Percentiles rank a stretch among this genome's conserved stretches.
phyloP scores from a whole-genome alignment of 2,113 vertebrate genomes.

The Aegypius monachus region DNA sequence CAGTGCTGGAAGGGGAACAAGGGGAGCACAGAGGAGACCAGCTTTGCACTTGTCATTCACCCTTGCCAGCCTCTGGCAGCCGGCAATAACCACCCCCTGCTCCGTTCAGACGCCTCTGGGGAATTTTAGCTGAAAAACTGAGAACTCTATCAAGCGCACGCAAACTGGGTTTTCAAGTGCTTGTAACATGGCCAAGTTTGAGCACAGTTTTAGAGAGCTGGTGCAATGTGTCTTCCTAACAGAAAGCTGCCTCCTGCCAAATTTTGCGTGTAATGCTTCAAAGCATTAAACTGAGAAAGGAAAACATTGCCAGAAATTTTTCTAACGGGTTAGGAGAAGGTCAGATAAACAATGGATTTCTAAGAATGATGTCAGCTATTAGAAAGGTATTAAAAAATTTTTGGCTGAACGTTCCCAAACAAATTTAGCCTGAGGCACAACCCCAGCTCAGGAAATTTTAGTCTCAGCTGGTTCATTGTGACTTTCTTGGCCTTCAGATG shows the following conservation, averaged over 20 bases:
- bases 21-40: not conserved
- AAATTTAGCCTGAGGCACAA: not conserved
- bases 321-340: not conserved
- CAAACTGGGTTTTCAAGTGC: not conserved
- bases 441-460: not conserved
- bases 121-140: not conserved
- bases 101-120: not conserved
- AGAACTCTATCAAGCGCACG: not conserved
- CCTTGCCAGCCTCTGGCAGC: not conserved
- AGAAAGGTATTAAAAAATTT: not conserved
- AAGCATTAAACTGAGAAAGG: conserved; percentile 16
- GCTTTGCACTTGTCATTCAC: not conserved
- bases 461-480: not conserved
- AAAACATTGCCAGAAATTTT: conserved; percentile 19
- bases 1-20: not conserved
- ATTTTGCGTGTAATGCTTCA: not conserved
- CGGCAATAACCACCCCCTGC: not conserved
- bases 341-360: conserved; percentile 41
- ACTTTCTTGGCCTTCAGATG: conserved; percentile 24
- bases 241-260: conserved; percentile 48
- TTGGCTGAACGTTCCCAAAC: not conserved
- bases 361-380: not conserved
- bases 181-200: conserved; percentile 24
- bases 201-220: conserved; percentile 51
- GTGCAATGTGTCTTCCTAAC: conserved; percentile 53